A percentile compares a stretch with the other conserved stretches of the same genome.
Evolutionary conservation across 2,888 invertebrate genomes (phyloP).

Genomic region (Argyresthia goedartella): DNA sequence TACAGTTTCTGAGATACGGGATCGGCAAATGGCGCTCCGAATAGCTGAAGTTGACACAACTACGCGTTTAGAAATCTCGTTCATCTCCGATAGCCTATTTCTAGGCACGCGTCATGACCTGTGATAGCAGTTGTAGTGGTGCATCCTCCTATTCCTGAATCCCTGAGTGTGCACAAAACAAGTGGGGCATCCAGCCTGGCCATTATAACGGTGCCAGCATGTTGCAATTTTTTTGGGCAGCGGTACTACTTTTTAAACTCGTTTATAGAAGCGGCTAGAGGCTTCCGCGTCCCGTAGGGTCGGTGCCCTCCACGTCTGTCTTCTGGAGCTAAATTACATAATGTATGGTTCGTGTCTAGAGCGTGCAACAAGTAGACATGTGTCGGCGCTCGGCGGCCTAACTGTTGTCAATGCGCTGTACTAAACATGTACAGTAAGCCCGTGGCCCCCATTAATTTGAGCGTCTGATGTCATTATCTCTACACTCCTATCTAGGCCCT

Average conservation of each 20-base stretch:
- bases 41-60: conserved; percentile 70
- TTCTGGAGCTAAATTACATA: conserved; percentile 71
- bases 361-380: conserved; percentile 72
- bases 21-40: conserved; percentile 71
- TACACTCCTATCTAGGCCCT: conserved; percentile 70
- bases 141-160: conserved; percentile 55
- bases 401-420: conserved; percentile 71
- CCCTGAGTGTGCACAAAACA: conserved; percentile 57
- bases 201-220: conserved; percentile 73
- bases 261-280: conserved; percentile 70
- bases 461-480: conserved; percentile 70
- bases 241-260: conserved; percentile 72
- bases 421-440: conserved; percentile 49
- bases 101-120: conserved; percentile 52
- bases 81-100: conserved; percentile 46
- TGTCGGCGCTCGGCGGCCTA: conserved; percentile 53
- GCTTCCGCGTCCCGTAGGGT: conserved; percentile 71
- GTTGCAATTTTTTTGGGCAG: conserved; percentile 73
- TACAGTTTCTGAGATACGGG: conserved; percentile 60
- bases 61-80: conserved; percentile 66
- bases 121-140: conserved; percentile 58
- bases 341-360: conserved; percentile 64
- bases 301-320: conserved; percentile 63
- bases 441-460: conserved; percentile 69
- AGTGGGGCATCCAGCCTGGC: conserved; percentile 71